Conservation (phyloP, 1,140 invertebrate genomes). For the Aphaenogaster floridana region DNA sequence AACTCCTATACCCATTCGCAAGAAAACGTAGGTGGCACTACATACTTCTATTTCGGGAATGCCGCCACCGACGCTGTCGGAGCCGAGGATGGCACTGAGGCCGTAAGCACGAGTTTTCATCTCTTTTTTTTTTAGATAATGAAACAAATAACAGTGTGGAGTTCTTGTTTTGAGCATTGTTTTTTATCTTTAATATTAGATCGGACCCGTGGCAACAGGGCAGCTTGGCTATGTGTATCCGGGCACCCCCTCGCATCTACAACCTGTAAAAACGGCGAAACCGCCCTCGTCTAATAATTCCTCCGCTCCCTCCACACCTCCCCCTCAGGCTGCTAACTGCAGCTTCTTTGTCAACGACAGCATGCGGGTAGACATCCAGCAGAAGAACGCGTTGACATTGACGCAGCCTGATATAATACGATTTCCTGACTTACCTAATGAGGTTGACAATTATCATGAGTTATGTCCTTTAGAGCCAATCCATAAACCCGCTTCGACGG, state of each 20-base stretch:
- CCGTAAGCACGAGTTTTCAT: conserved; percentile 68
- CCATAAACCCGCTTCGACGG: conserved; percentile 88
- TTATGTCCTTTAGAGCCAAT: conserved; percentile 93
- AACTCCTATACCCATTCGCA: conserved; percentile 86
- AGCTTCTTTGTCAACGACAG: conserved; percentile 93
- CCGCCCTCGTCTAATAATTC: conserved; percentile 84
- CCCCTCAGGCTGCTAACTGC: conserved; percentile 77
- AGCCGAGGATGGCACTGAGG: conserved; percentile 81
- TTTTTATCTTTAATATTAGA: conserved; percentile 69
- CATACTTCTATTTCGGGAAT: conserved; percentile 93
- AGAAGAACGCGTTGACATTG: conserved; percentile 92
- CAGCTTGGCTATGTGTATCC: conserved; percentile 88
- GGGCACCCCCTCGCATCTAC: conserved; percentile 90
- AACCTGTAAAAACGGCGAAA: conserved; percentile 85
- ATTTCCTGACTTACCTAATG: conserved; percentile 92
- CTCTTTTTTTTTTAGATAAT: background rate
- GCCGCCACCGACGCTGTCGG: conserved; percentile 83
- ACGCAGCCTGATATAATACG: conserved; percentile 90
- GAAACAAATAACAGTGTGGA: background rate
- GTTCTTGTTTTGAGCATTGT: background rate
- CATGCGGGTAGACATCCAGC: conserved; percentile 91
- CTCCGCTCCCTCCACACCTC: conserved; percentile 87
- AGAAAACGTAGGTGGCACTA: conserved; percentile 97
- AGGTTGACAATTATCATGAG: conserved; percentile 96
- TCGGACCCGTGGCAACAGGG: conserved; percentile 77